Percentiles rank a stretch among this genome's conserved stretches.
Evolutionary conservation across 2,888 invertebrate genomes (phyloP).

Genomic region (Caenorhabditis sp.): DNA sequence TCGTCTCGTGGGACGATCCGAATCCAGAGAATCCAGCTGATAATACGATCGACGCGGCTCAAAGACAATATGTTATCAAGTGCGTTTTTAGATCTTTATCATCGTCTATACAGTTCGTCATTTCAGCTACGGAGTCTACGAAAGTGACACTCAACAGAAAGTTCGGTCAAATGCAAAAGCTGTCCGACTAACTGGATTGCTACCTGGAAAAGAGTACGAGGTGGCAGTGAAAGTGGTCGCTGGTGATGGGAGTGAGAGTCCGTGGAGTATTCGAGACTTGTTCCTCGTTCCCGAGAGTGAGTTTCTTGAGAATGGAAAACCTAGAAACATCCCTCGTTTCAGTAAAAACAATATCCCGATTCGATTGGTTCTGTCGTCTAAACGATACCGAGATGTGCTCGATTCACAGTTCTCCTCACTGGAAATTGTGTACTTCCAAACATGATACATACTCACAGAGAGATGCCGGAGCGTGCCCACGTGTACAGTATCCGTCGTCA

Average conservation of each 20-base stretch:
- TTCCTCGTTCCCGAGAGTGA: slow-evolving; percentile 71
- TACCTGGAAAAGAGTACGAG: slow-evolving; percentile 74
- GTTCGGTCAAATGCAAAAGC: slow-evolving; percentile 72
- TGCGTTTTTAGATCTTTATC: slow-evolving; percentile 47
- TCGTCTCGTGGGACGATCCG: slow-evolving; percentile 80
- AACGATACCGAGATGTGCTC: slow-evolving; percentile 64
- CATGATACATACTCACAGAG: slow-evolving; percentile 56
- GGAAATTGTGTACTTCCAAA: slow-evolving; percentile 53
- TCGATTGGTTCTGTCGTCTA: slow-evolving; percentile 59
- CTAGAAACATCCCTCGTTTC: no score
- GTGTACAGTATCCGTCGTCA: slow-evolving; percentile 51
- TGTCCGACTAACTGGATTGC: slow-evolving; percentile 66
- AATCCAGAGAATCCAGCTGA: slow-evolving; percentile 70
- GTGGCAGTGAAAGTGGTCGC: slow-evolving; percentile 77
- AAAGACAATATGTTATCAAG: slow-evolving; percentile 79
- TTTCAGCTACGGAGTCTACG: slow-evolving; percentile 72
- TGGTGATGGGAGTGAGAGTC: slow-evolving; percentile 77
- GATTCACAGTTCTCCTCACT: slow-evolving; percentile 50
- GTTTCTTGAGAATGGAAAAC: slow-evolving; percentile 1
- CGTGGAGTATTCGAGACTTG: slow-evolving; percentile 79
- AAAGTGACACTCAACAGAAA: slow-evolving; percentile 72
- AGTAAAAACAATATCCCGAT: slow-evolving; percentile 27
- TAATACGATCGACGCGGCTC: slow-evolving; percentile 64
- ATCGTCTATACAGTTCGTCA: not conserved
- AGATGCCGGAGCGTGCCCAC: slow-evolving; percentile 55